phyloP scores from a whole-genome alignment of 2,888 invertebrate genomes.

The Sympetrum striolatum region DNA sequence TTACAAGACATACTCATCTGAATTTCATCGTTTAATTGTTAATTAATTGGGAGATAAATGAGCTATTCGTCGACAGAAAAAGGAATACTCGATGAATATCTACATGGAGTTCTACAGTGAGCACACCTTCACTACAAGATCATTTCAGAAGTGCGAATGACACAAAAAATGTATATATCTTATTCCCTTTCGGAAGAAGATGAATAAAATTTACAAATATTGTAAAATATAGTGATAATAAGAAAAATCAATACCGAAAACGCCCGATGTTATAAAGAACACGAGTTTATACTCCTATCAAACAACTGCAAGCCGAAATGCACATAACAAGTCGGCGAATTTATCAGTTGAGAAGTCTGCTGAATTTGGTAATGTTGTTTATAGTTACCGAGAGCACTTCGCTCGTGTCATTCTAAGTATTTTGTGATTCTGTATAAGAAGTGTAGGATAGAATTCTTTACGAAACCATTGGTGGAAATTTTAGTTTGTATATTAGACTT shows the following conservation, averaged over 20 bases:
- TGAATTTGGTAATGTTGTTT: too few species aligned
- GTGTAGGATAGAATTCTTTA: too few species aligned
- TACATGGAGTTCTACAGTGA: neutral
- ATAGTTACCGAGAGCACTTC: too few species aligned
- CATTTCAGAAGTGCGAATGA: neutral
- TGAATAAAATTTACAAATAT: neutral
- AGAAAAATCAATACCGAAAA: neutral
- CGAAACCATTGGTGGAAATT: too few species aligned
- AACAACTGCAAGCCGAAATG: neutral
- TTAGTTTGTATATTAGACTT: too few species aligned
- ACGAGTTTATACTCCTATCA: neutral
- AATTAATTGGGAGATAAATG: neutral
- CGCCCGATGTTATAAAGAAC: neutral
- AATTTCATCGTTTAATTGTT: neutral
- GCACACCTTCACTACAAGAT: neutral
- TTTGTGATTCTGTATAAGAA: too few species aligned
- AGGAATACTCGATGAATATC: neutral
- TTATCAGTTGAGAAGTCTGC: too few species aligned
- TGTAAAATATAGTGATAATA: neutral
- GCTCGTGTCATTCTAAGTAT: too few species aligned
- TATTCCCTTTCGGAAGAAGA: neutral
- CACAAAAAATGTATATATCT: neutral
- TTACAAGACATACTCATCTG: neutral
- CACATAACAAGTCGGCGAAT: neutral
- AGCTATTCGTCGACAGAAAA: neutral